Percentiles rank a stretch among this genome's conserved stretches.
These are phyloP conservation scores for Struthio camelus DNA, from an alignment of 2,113 vertebrate species.

Conservation along the genomic window DNA sequence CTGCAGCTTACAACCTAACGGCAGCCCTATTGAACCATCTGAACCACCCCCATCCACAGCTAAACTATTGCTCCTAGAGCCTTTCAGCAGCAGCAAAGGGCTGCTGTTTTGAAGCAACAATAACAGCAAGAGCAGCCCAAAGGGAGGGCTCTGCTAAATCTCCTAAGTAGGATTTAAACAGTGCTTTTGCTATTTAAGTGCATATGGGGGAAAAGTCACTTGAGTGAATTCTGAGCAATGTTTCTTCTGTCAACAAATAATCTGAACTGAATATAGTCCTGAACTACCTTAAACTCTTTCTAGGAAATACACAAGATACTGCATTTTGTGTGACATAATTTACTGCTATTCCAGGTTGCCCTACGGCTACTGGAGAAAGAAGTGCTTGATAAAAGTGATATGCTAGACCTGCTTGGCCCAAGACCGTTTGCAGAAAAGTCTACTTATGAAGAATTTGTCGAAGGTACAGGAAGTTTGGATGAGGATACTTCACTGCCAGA, in stretches of 20 bases:
- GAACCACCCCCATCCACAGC: not conserved
- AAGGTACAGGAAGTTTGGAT: conserved; percentile 93
- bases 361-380: conserved; percentile 92
- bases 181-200: not conserved
- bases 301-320: not conserved
- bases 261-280: not conserved
- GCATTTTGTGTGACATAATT: not conserved
- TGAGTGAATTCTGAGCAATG: not conserved
- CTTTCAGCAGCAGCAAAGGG: not conserved
- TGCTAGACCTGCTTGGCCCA: conserved; percentile 90
- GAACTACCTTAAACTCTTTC: not conserved
- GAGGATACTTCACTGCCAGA: conserved; percentile 94
- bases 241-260: not conserved
- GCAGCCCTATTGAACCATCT: not conserved
- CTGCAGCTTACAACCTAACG: not conserved
- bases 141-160: not conserved
- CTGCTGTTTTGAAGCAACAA: not conserved
- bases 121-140: not conserved
- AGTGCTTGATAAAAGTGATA: conserved; percentile 94
- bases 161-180: not conserved
- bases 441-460: conserved; percentile 96
- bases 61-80: not conserved
- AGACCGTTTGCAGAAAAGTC: conserved; percentile 95
- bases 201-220: not conserved
- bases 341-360: conserved; percentile 83